phyloP scores from a whole-genome alignment of 2,888 invertebrate species.

The Chironomus riparius region DNA sequence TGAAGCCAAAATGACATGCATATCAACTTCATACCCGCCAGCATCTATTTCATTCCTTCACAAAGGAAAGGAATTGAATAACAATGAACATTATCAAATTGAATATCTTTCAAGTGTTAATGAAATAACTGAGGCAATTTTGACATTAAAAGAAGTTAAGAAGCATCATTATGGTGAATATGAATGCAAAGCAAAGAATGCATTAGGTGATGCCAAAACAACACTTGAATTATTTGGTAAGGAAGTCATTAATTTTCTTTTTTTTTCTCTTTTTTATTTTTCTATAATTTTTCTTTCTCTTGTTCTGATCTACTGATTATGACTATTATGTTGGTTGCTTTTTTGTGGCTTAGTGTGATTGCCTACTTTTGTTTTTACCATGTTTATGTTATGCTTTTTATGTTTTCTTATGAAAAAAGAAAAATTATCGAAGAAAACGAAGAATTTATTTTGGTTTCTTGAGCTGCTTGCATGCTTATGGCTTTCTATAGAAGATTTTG shows the following conservation, averaged over 20 bases:
- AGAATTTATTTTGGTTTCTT: not conserved
- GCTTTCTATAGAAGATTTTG: too few relatives aligned
- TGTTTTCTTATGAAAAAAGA: not conserved
- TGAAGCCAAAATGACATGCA: conserved; percentile 15
- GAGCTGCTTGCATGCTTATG: not conserved
- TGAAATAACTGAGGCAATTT: conserved; percentile 15
- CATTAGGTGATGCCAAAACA: conserved; percentile 5
- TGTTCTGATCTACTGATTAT: conserved; percentile 6
- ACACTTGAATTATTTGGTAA: conserved; percentile 20
- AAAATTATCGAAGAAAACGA: not conserved
- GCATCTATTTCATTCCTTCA: conserved; percentile 14
- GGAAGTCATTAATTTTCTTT: conserved; percentile 5
- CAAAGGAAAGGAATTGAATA: conserved; percentile 12
- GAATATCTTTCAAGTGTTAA: conserved; percentile 4
- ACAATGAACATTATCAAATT: conserved; percentile 22
- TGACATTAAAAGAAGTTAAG: not conserved
- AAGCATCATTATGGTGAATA: conserved; percentile 21
- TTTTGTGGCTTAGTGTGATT: conserved; percentile 5
- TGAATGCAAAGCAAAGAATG: conserved; percentile 16
- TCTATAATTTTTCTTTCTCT: not conserved
- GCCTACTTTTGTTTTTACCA: not conserved
- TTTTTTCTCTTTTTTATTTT: not conserved
- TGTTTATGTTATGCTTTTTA: not conserved
- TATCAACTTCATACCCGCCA: conserved; percentile 7
- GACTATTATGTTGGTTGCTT: conserved; percentile 3